Percentiles rank a stretch among this genome's conserved stretches.
Evolutionary conservation across 2,113 vertebrate species (phyloP).

Genomic region (Shinisaurus crocodilurus): DNA sequence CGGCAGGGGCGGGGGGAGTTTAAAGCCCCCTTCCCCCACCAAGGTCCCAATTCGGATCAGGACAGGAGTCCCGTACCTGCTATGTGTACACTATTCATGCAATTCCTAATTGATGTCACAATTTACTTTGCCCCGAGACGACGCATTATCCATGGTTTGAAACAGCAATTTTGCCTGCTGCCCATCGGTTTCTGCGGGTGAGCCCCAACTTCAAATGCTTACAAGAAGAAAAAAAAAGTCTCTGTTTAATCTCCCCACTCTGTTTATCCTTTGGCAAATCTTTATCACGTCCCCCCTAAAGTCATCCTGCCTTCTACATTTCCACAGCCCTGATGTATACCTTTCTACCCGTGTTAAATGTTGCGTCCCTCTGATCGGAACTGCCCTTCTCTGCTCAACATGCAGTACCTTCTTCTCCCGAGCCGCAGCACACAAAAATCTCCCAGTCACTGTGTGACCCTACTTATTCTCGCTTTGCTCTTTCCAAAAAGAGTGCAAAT

Average conservation of each 20-base stretch:
- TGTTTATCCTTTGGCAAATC: background rate
- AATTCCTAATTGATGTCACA: background rate
- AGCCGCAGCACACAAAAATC: background rate
- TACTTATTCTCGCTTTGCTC: conserved; percentile 28
- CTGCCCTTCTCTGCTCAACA: background rate
- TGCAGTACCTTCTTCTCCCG: background rate
- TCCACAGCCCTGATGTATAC: background rate
- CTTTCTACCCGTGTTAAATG: background rate
- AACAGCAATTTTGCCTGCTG: background rate
- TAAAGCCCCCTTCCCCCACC: too few species aligned
- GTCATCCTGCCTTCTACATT: background rate
- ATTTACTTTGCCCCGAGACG: background rate
- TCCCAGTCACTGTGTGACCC: conserved; percentile 26
- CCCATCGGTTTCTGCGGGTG: background rate
- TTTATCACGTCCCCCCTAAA: background rate
- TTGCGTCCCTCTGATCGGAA: background rate
- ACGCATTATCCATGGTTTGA: background rate
- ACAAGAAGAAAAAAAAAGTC: background rate
- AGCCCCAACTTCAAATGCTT: background rate
- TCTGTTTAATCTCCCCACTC: background rate
- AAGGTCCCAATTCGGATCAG: too few species aligned
- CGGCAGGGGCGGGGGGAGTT: too few species aligned
- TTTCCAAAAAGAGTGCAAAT: conserved; percentile 28
- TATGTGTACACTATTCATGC: background rate
- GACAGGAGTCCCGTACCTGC: background rate